These are phyloP conservation scores for Busseola fusca DNA, from an alignment of 2,888 invertebrate species.

Conservation along the genomic window DNA sequence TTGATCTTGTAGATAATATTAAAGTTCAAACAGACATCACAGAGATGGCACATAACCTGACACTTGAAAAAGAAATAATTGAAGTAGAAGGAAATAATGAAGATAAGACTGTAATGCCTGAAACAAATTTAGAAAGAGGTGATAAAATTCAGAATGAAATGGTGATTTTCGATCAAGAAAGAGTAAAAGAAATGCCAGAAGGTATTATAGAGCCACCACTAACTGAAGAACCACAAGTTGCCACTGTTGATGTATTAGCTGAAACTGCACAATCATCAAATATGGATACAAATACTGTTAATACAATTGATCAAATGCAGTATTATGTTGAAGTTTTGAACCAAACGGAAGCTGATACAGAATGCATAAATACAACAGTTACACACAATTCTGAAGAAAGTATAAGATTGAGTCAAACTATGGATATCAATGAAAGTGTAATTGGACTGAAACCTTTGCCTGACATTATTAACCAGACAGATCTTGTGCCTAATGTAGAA, in stretches of 20 bases:
- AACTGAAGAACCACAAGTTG: constrained; percentile 10
- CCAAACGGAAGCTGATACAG: constrained; percentile 5
- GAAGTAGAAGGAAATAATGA: constrained; percentile 6
- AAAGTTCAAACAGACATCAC: constrained; percentile 13
- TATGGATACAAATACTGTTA: constrained; percentile 7
- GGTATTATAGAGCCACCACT: neutral
- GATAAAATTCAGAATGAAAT: constrained; percentile 23
- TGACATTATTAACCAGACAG: constrained; percentile 63
- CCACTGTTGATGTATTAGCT: neutral
- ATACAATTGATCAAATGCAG: constrained; percentile 3
- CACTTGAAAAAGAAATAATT: constrained; percentile 22
- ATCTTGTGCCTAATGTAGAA: constrained; percentile 24
- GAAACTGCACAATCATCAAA: constrained; percentile 12
- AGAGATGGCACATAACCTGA: constrained; percentile 20
- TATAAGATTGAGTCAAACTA: constrained; percentile 18
- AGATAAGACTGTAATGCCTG: constrained; percentile 4
- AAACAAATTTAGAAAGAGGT: neutral
- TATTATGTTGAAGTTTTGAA: constrained; percentile 13
- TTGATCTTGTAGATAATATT: constrained; percentile 47
- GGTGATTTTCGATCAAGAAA: constrained; percentile 1
- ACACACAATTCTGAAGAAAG: constrained; percentile 8
- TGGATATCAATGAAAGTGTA: constrained; percentile 58
- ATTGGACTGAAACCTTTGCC: constrained; percentile 56
- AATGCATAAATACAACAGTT: constrained; percentile 20
- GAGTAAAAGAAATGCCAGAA: constrained; percentile 13